Base-by-base conservation (phyloP, 2,888 invertebrate genomes). In the Chymomyza caudatula region DNA sequence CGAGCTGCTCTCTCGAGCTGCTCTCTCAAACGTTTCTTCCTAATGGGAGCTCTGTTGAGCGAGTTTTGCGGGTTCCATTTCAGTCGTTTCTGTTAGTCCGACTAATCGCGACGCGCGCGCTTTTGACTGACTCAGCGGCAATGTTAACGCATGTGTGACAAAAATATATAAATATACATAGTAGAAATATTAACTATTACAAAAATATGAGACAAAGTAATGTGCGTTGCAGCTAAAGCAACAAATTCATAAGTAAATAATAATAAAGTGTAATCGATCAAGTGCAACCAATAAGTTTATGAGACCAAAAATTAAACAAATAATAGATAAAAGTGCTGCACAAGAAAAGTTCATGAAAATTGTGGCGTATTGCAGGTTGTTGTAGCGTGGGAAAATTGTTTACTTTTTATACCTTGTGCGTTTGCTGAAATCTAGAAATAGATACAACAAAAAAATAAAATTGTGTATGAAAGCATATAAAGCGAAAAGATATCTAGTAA, bases 331-430 rank as follows among this genome's bases (percentile, higher is more conserved):
- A 68, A 53, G 55, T 17, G 58, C 57, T 72, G 68, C 71, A 73
- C 23, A 65, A 76, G 29, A 76, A 47, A 73, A 78, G 69, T 69
- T 69, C 52, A 69, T 76, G 73, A 76, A 83, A 79, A 70, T 63
- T 69, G 62, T 57, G 42, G 63, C 65, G 60, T 61, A 64, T 64
- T 63, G 61, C 53, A 37, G 71, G 71, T 63, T 74, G 63, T 68
- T 67, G 64, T 52, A 84, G 84, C 80, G 80, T 80, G 80, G 84
- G 80, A 80, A 76, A 84, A 80, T 73, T 84, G 65, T 77, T 78
- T 70, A 73, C 74, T 66, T 56, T 37, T 37, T 37, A 37, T 37
- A 37, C 11, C 11, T 11, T 37, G 29, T 37, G 29, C 29, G 29
- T 37, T 37, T 37, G 29, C 29, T 37, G 29, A 37, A 37, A 37